Evolutionary conservation across 2,888 invertebrate species (phyloP), one percentile per base, ranked within the genome.

Genomic region (Cataglyphis cursor): DNA sequence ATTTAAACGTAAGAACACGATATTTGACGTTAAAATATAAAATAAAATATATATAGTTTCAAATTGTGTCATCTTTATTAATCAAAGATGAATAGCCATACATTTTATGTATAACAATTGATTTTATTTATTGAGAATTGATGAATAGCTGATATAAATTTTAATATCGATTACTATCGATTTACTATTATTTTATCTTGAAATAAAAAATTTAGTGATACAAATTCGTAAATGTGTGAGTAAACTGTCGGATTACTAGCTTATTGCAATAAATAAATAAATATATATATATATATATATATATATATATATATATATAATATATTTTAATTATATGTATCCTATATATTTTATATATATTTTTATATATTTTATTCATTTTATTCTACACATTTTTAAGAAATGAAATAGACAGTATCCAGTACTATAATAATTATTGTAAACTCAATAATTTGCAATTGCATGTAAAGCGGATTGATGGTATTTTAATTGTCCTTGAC

Each of bases 161-260:
- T 74, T 9, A 62, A 73, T 24, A 35, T 21, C 8, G 18, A 24
- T 18, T 31, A 31, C 6, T 24, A 24, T 66, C 51, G 24, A 65
- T 65, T 75, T 66, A 35, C 5, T 51, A 66, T 66, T 66, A 75
- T 75, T 75, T 24, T 12, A 12, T 18, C 38, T 65, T 38, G 24
- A 66, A 66, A 21, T 18, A 35, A 38, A 51, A 66, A 38, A 24
- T 65, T 65, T 24, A 41, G 12, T 41, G 41, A 12, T 35, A 8
- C 66, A 38, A 75, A 75, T 75, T 64, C 44, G 24, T 48, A 35
- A 72, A 35, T 57, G 24, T 38, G 35, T 35, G 35, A 12, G 18
- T 51, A n/a, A 76, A 76, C 38, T 66, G 24, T n/a, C 51, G n/a
- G 5, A 38, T 76, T 76, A 66, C 62, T 48, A 35, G 2, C n/a